Base-by-base conservation (phyloP, 2,113 vertebrate genomes). In the Calyptomena viridis region DNA sequence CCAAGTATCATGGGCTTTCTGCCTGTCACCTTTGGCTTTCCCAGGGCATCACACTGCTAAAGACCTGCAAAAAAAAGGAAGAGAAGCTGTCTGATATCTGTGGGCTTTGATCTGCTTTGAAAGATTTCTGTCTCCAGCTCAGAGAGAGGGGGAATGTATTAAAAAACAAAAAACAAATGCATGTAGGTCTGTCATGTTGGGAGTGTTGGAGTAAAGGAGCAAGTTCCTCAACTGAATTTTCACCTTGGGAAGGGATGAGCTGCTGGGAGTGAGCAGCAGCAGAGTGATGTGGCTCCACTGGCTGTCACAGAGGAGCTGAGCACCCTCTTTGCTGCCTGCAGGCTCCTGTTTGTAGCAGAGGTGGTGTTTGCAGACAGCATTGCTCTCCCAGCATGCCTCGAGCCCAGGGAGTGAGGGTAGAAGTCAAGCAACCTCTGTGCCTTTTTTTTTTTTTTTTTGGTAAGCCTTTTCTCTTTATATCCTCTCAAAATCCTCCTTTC, bases 321-420 rank as follows among this genome's bases (percentile, higher is more conserved):
- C 47, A 50, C 31, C 79, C 40, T 62, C 66, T 15, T 55, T 0
- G 3, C 39, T 59, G 55, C 47, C 47, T 24, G 49, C 44, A 12
- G 77, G 86, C 73, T 64, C 46, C 63, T n/a, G 0, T 25, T 27
- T 5, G 0, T 1, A n/a, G 67, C 55, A 37, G 11, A 14, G 46
- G 56, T 42, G 67, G 33, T 44, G 19, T 15, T 18, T 33, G 39
- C 55, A 58, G 46, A 1, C 59, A 68, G 76, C 23, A 0, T 53
- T 0, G 0, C 30, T 35, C 56, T 55, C 47, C 58, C 23, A 12
- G n/a, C 4, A 0, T 40, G 3, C 20, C 28, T 24, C 12, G 6
- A 42, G 56, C 72, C 14, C 68, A 15, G 24, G 18, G 1, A 20
- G 14, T 3, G 37, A 80, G 63, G 16, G 42, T 1, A 35, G 55